Evolutionary conservation across 2,113 vertebrate species (phyloP).

Genomic region (Podarcis muralis): DNA sequence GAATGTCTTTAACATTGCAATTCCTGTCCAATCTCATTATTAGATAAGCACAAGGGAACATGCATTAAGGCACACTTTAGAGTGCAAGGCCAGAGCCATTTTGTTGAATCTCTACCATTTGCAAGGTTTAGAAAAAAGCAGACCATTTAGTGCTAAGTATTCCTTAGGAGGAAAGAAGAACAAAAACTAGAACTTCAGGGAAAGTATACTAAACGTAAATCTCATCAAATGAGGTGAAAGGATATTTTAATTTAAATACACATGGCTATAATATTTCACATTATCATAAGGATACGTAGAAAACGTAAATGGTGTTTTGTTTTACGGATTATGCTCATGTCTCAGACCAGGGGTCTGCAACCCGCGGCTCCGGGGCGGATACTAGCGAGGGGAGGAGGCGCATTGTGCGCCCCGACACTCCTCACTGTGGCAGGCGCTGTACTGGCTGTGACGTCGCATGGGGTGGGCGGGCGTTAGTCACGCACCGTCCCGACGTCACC

Average conservation of each 20-base stretch:
- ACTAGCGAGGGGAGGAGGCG: too few species aligned
- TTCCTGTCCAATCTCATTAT: conserved; percentile 65
- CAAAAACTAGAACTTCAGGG: not conserved
- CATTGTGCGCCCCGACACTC: too few species aligned
- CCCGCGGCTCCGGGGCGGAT: too few species aligned
- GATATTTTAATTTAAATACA: conserved; percentile 35
- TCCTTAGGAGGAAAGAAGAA: conserved; percentile 32
- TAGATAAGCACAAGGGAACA: conserved; percentile 62
- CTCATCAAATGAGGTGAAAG: not conserved
- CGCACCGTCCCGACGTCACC: too few species aligned
- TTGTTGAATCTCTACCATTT: conserved; percentile 57
- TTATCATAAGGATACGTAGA: not conserved
- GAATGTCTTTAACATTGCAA: conserved; percentile 60
- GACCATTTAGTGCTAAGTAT: conserved; percentile 34
- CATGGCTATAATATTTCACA: not conserved
- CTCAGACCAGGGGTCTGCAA: not conserved
- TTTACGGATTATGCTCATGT: not conserved
- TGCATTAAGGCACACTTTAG: conserved; percentile 62
- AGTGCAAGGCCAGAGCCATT: conserved; percentile 59
- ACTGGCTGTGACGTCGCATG: too few species aligned
- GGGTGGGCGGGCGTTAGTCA: too few species aligned
- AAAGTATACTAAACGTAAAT: not conserved
- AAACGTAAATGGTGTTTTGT: not conserved
- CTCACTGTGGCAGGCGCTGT: too few species aligned
- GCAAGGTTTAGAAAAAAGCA: conserved; percentile 50